Conservation (phyloP, 2,797 vertebrate genomes). For the Poliocrania exsul region DNA sequence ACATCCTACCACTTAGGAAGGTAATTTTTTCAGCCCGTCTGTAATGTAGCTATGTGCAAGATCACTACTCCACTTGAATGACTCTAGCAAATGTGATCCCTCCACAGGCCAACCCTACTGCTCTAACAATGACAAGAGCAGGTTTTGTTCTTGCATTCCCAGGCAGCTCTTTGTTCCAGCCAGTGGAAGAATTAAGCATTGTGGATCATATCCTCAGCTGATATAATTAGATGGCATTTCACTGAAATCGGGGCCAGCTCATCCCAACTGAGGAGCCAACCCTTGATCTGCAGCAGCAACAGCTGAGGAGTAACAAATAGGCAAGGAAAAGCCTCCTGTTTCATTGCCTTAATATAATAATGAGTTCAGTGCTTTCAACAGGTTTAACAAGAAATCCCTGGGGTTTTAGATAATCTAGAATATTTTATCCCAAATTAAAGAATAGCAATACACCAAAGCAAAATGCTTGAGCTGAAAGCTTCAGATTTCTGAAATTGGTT, state of each 20-base stretch:
- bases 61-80: not conserved
- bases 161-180: conserved; percentile 39
- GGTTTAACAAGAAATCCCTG: not conserved
- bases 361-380: not conserved
- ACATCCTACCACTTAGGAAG: not conserved
- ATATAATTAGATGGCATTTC: conserved; percentile 37
- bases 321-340: not conserved
- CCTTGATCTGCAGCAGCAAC: not conserved
- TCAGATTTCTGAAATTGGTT: not conserved
- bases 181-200: conserved; percentile 44
- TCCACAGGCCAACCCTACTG: not conserved
- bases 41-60: not conserved
- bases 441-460: not conserved
- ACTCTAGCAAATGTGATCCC: not conserved
- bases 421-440: not conserved
- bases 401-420: not conserved
- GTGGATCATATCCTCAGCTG: conserved; percentile 40
- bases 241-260: conserved; percentile 18
- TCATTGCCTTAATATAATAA: not conserved
- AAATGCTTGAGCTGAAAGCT: not conserved
- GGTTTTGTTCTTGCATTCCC: conserved; percentile 7
- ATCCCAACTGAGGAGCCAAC: conserved; percentile 31
- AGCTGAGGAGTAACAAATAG: not conserved
- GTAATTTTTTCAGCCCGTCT: not conserved
- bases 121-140: not conserved